These are phyloP conservation scores for Apodemus speciosus DNA, from an alignment of 2,113 vertebrate genomes.

Conservation along the genomic window DNA sequence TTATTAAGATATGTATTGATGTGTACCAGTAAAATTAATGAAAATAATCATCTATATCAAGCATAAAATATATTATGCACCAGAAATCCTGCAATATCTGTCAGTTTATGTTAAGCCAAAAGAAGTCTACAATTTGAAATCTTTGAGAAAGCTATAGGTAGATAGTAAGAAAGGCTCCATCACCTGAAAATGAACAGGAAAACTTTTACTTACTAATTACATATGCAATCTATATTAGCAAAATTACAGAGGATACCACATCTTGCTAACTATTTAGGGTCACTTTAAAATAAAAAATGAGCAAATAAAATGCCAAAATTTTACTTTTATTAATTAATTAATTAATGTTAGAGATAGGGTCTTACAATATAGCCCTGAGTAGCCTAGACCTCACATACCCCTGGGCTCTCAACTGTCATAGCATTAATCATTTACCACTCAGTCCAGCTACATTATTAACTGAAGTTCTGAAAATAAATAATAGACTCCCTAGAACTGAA, in stretches of 20 bases:
- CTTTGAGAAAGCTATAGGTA: constrained; percentile 8
- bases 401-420: too few relatives aligned
- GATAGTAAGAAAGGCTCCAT: neutral
- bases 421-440: neutral
- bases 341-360: too few relatives aligned
- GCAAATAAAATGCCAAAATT: neutral
- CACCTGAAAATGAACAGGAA: neutral
- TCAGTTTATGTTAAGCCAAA: neutral
- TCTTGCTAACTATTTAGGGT: constrained; percentile 12
- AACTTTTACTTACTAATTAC: constrained; percentile 22
- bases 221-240: constrained; percentile 21
- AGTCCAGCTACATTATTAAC: neutral
- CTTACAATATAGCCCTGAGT: neutral
- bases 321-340: neutral
- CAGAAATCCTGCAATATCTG: constrained; percentile 14
- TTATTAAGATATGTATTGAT: neutral
- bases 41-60: neutral
- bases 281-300: constrained; percentile 33
- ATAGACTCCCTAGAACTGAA: neutral
- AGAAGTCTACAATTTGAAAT: constrained; percentile 37
- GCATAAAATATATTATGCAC: constrained; percentile 6
- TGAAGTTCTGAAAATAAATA: constrained; percentile 22
- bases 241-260: neutral
- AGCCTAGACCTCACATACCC: neutral
- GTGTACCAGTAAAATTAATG: constrained; percentile 9